Conservation (phyloP, 2,113 vertebrate genomes). For the Peromyscus polionotus region DNA sequence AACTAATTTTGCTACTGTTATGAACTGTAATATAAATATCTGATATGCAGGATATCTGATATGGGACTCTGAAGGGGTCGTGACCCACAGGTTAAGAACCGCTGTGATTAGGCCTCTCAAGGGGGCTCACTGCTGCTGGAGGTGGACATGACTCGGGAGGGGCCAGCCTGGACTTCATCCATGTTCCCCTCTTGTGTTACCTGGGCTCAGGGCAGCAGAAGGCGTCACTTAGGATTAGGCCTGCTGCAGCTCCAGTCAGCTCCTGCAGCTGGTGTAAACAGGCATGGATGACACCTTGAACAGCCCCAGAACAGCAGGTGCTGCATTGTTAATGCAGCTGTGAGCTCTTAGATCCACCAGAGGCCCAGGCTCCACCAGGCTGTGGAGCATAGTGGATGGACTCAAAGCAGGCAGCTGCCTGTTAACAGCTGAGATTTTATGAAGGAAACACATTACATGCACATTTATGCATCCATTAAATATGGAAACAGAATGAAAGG, state of each 20-base stretch:
- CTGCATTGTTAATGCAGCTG: not conserved
- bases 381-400: not conserved
- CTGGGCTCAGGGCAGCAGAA: not conserved
- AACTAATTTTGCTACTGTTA: not conserved
- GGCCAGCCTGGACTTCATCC: too few species aligned
- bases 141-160: not conserved
- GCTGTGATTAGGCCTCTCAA: not conserved
- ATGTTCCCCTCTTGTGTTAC: not conserved
- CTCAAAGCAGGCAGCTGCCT: not conserved
- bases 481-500: not conserved
- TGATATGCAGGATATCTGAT: not conserved
- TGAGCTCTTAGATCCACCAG: not conserved
- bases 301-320: not conserved
- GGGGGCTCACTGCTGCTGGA: not conserved
- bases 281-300: not conserved
- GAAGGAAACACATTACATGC: not conserved
- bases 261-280: accelerated
- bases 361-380: not conserved
- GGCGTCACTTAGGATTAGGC: accelerated
- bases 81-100: not conserved
- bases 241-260: not conserved
- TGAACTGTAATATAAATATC: not conserved
- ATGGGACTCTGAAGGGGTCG: not conserved
- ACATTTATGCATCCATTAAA: not conserved
- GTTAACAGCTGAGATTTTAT: not conserved